These are phyloP conservation scores for Eclectus roratus DNA, from an alignment of 2,113 vertebrate species.

Conservation along the genomic window DNA sequence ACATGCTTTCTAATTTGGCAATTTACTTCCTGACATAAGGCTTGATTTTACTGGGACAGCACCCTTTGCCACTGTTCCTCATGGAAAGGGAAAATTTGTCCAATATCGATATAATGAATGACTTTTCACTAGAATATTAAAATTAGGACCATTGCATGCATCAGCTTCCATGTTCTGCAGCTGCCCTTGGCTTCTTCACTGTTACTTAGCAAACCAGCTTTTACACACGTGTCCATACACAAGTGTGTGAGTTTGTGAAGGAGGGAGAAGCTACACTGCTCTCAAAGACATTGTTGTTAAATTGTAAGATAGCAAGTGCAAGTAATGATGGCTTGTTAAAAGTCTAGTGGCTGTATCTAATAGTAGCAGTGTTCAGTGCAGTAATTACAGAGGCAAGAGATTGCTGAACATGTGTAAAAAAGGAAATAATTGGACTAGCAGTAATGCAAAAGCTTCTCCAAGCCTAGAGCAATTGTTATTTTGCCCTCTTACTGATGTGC, in stretches of 20 bases:
- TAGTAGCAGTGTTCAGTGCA: not conserved
- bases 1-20: not conserved
- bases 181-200: not conserved
- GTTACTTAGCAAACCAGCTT: not conserved
- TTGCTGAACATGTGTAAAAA: slow-evolving; percentile 37
- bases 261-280: not conserved
- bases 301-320: not conserved
- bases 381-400: slow-evolving; percentile 57
- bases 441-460: slow-evolving; percentile 12
- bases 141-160: fast-evolving
- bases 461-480: slow-evolving; percentile 45
- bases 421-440: slow-evolving; percentile 58
- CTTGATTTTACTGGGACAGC: not conserved
- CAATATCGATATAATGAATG: not conserved
- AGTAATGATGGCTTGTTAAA: slow-evolving; percentile 35
- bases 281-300: not conserved
- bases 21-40: not conserved
- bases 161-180: not conserved
- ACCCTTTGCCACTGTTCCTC: not conserved
- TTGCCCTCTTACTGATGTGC: slow-evolving; percentile 35
- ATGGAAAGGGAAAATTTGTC: not conserved
- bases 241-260: not conserved
- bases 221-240: not conserved
- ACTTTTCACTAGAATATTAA: not conserved
- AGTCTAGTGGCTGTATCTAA: slow-evolving; percentile 38